Evolutionary conservation across 2,797 vertebrate genomes (phyloP).

Genomic region (Basileuterus tristriatus): DNA sequence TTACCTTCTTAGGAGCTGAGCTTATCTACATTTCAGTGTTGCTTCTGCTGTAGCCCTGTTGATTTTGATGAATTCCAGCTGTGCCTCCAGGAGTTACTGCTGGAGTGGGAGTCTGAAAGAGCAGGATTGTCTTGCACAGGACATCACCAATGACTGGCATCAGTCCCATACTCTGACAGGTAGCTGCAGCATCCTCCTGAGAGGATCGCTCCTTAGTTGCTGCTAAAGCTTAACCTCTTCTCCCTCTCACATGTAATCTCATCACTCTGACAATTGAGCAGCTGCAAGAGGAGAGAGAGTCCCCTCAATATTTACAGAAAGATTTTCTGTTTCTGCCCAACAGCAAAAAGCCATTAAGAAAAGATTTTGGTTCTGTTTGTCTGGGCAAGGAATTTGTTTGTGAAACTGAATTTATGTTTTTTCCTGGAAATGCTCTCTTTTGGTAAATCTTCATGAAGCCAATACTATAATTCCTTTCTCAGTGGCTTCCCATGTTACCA

Average conservation of each 20-base stretch:
- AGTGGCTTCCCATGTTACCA: not conserved
- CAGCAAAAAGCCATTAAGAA: not conserved
- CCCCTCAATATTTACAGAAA: slow-evolving; percentile 11
- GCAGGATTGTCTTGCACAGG: not conserved
- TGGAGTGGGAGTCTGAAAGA: not conserved
- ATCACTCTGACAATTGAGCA: not conserved
- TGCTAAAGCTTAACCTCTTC: not conserved
- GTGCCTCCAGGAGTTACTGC: not conserved
- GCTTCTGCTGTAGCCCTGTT: not conserved
- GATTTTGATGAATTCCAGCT: not conserved
- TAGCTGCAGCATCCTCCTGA: not conserved
- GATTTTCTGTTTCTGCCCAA: not conserved
- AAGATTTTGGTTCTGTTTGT: slow-evolving; percentile 8
- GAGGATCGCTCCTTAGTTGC: not conserved
- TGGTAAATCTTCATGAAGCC: not conserved
- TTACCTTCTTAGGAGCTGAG: not conserved
- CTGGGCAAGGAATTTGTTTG: not conserved
- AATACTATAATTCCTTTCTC: not conserved
- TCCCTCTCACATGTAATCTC: not conserved
- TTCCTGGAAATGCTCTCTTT: not conserved
- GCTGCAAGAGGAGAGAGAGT: not conserved
- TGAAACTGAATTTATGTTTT: not conserved
- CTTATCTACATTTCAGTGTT: not conserved
- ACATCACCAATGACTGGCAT: fast-evolving
- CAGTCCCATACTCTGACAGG: not conserved